Conservation (phyloP, 2,797 vertebrate genomes). For the Merluccius polli region DNA sequence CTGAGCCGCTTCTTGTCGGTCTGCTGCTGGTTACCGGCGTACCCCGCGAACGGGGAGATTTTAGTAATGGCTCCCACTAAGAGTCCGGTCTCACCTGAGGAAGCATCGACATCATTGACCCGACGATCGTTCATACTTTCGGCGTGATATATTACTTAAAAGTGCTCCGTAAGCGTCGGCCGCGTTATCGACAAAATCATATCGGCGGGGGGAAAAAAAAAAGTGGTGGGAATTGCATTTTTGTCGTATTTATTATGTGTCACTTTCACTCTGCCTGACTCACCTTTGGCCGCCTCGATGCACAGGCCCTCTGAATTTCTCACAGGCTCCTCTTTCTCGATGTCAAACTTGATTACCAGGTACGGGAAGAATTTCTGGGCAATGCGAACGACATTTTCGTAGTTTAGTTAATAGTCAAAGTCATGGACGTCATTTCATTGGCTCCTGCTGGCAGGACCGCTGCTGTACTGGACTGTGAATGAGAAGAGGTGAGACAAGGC, state of each 20-base stretch:
- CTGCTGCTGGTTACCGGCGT: constrained; percentile 78
- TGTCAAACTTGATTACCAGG: constrained; percentile 84
- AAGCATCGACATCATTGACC: not conserved
- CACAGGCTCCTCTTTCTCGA: constrained; percentile 83
- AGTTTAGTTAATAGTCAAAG: not conserved
- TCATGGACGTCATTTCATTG: not conserved
- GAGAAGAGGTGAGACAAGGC: not conserved
- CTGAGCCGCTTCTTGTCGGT: constrained; percentile 84
- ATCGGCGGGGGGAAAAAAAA: not conserved
- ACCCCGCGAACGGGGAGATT: constrained; percentile 80
- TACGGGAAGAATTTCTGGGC: constrained; percentile 73
- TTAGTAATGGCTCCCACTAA: constrained; percentile 78
- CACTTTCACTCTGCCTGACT: constrained; percentile 13
- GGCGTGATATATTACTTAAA: not conserved
- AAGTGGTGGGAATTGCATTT: not conserved
- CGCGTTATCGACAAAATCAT: not conserved
- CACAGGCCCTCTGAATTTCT: constrained; percentile 82
- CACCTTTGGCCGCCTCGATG: constrained; percentile 77
- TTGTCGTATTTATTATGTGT: not conserved
- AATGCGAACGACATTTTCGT: not conserved
- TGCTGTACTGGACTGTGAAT: not conserved
- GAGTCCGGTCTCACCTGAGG: constrained; percentile 81
- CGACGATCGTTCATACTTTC: not conserved
- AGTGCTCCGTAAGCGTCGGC: not conserved
- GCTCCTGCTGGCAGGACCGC: not conserved